phyloP scores from a whole-genome alignment of 2,113 vertebrate species.

The Bufo bufo region DNA sequence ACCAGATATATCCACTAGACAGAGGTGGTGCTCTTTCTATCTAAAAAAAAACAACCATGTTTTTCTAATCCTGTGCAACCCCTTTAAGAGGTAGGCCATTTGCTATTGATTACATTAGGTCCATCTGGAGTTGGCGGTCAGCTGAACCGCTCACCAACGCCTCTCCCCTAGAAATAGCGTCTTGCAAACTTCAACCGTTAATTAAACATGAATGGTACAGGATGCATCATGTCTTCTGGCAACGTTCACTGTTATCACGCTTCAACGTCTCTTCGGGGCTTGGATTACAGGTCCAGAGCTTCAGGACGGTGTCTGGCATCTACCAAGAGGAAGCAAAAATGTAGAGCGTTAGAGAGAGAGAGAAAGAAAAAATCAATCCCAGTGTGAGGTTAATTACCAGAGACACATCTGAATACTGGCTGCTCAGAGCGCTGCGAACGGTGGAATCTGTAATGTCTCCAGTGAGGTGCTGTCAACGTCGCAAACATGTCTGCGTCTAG shows the following conservation, averaged over 20 bases:
- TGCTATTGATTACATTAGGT: not conserved
- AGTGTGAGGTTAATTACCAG: constrained; percentile 61
- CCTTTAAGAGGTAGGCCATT: not conserved
- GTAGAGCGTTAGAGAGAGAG: not conserved
- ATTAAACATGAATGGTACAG: constrained; percentile 30
- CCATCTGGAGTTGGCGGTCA: not conserved
- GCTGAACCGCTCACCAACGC: not conserved
- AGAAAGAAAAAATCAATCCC: constrained; percentile 15
- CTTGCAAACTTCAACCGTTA: not conserved
- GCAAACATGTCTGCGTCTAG: constrained; percentile 20
- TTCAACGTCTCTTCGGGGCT: not conserved
- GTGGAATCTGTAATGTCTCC: constrained; percentile 58
- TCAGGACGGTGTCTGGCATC: not conserved
- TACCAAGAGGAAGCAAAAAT: not conserved
- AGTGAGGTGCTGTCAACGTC: constrained; percentile 58
- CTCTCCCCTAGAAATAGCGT: not conserved
- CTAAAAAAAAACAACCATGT: not conserved
- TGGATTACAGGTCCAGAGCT: not conserved
- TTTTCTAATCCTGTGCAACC: not conserved
- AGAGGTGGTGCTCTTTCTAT: too few relatives aligned
- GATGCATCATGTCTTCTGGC: constrained; percentile 24
- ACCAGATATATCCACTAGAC: too few relatives aligned
- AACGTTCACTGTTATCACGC: constrained; percentile 34
- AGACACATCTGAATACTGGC: constrained; percentile 58
- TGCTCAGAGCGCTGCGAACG: not conserved